Conservation (phyloP, 2,888 invertebrate species). For the Cenopis cana region DNA sequence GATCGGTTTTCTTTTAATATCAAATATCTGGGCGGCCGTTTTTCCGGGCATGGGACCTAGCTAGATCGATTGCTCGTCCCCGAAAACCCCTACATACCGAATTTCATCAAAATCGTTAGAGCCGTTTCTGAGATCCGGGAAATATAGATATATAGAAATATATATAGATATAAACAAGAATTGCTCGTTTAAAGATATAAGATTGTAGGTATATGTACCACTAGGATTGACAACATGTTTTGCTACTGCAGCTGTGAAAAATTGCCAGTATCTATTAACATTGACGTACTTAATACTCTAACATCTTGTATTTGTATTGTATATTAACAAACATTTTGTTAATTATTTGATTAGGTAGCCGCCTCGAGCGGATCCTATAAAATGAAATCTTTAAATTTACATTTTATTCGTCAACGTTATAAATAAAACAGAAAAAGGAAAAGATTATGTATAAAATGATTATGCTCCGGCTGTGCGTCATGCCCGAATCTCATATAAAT, state of each 20-base stretch:
- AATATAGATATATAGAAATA: too few relatives aligned
- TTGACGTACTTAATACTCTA: slow-evolving; percentile 29
- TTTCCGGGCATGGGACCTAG: too few relatives aligned
- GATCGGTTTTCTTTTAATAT: background rate
- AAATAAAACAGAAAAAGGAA: slow-evolving; percentile 62
- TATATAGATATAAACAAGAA: too few relatives aligned
- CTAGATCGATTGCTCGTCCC: too few relatives aligned
- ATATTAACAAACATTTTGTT: slow-evolving; percentile 23
- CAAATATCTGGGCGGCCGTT: too few relatives aligned
- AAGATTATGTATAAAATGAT: slow-evolving; percentile 58
- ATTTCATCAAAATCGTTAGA: too few relatives aligned
- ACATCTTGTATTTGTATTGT: too few relatives aligned
- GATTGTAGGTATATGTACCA: too few relatives aligned
- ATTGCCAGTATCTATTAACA: background rate
- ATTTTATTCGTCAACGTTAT: slow-evolving; percentile 59
- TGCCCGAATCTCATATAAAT: slow-evolving; percentile 64
- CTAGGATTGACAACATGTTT: background rate
- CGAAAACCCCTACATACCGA: too few relatives aligned
- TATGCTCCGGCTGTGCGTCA: slow-evolving; percentile 66
- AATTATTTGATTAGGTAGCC: slow-evolving; percentile 22
- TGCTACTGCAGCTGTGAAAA: slow-evolving; percentile 22
- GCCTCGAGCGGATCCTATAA: background rate
- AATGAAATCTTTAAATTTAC: slow-evolving; percentile 41
- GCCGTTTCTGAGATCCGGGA: too few relatives aligned
- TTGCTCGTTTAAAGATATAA: too few relatives aligned